Conservation (phyloP, 2,888 invertebrate species). For the Parasteatoda lunata region DNA sequence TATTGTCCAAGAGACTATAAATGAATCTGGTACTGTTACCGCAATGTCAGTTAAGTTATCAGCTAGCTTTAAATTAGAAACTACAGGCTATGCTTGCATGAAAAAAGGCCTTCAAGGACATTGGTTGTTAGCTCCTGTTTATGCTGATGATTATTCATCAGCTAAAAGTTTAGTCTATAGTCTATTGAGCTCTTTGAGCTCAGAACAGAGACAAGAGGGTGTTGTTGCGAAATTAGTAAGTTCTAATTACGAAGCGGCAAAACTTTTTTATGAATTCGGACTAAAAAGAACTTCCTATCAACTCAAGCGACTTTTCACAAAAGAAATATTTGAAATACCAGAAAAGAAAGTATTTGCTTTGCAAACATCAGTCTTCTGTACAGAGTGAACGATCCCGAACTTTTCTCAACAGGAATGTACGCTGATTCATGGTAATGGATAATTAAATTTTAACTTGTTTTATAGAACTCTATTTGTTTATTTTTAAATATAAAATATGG, state of each 20-base stretch:
- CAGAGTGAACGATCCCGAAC: constrained; percentile 50
- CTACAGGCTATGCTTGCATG: constrained; percentile 69
- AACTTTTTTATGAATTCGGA: constrained; percentile 61
- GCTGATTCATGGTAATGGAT: neutral
- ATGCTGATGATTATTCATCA: constrained; percentile 67
- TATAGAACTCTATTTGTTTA: neutral
- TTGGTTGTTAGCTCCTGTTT: constrained; percentile 69
- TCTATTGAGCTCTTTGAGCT: constrained; percentile 50
- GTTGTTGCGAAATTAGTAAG: constrained; percentile 68
- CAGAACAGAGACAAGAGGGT: constrained; percentile 48
- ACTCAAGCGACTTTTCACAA: constrained; percentile 66
- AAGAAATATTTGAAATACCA: constrained; percentile 63
- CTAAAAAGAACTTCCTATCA: constrained; percentile 62
- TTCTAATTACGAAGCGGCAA: constrained; percentile 60
- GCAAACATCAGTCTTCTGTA: constrained; percentile 69
- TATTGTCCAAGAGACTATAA: constrained; percentile 64
- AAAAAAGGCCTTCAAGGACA: constrained; percentile 68
- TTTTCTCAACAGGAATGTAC: neutral
- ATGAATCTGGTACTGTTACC: constrained; percentile 61
- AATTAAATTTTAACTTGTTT: neutral
- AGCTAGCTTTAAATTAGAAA: constrained; percentile 8
- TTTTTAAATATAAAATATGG: neutral
- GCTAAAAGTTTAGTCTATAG: constrained; percentile 63
- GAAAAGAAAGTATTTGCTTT: constrained; percentile 66
- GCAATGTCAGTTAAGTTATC: constrained; percentile 54